These are phyloP conservation scores for Heliconius melpomene DNA, from an alignment of 1,140 invertebrate genomes.

Conservation along the genomic window DNA sequence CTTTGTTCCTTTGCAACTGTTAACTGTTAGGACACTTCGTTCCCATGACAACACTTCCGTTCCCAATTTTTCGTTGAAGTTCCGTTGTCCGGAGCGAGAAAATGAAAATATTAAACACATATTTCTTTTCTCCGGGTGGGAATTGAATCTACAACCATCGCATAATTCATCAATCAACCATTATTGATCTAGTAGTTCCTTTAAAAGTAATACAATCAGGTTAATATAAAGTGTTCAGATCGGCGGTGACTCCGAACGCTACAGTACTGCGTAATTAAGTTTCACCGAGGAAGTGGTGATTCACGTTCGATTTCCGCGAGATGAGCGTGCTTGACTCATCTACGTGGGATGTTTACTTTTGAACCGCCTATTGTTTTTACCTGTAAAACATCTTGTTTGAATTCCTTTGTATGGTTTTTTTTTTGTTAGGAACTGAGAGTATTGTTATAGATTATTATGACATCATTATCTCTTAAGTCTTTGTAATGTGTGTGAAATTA, in stretches of 20 bases:
- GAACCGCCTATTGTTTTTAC: conserved; percentile 12
- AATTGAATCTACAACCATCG: too few relatives aligned
- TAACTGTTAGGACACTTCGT: too few relatives aligned
- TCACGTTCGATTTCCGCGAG: conserved; percentile 40
- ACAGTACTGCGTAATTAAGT: conserved; percentile 27
- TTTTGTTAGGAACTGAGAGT: background rate
- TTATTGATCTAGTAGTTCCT: background rate
- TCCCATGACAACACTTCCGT: too few relatives aligned
- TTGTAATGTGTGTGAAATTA: background rate
- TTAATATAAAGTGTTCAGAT: background rate
- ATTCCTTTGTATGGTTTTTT: background rate
- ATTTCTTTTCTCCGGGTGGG: too few relatives aligned
- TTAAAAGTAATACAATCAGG: background rate
- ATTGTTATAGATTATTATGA: too few relatives aligned
- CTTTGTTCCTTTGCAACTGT: too few relatives aligned
- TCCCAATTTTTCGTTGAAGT: too few relatives aligned
- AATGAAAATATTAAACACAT: too few relatives aligned
- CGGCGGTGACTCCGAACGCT: conserved; percentile 20
- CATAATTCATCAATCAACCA: too few relatives aligned
- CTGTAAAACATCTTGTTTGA: background rate
- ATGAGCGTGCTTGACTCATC: conserved; percentile 40
- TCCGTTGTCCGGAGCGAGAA: too few relatives aligned
- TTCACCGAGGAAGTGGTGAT: conserved; percentile 36
- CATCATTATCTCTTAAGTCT: background rate
- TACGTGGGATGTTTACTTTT: background rate